Evolutionary conservation across 2,888 invertebrate species (phyloP).

Genomic region (Herminia tarsipennalis): DNA sequence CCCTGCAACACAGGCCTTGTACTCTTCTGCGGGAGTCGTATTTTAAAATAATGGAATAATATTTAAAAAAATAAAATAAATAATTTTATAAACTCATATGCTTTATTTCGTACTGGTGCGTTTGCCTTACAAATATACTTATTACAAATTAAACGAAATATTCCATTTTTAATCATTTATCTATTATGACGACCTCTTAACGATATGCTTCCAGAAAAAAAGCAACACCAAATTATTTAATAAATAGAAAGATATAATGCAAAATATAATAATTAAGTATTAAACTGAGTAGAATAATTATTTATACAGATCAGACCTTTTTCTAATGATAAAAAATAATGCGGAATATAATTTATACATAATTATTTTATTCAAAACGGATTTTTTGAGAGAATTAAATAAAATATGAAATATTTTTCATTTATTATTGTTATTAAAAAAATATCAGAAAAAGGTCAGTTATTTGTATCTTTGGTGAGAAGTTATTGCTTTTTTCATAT

Average conservation of each 20-base stretch:
- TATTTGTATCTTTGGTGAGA: constrained; percentile 69
- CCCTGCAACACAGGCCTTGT: too few species aligned
- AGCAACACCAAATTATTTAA: constrained; percentile 58
- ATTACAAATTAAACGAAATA: constrained; percentile 71
- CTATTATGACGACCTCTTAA: constrained; percentile 74
- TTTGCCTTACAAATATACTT: constrained; percentile 82
- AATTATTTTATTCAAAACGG: too few species aligned
- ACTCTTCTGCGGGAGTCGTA: too few species aligned
- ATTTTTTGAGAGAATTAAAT: not conserved
- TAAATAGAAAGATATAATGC: constrained; percentile 55
- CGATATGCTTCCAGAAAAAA: constrained; percentile 75
- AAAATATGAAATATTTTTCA: too few species aligned
- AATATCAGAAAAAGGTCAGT: constrained; percentile 58
- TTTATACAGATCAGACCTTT: constrained; percentile 44
- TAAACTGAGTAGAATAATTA: constrained; percentile 42
- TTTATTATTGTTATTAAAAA: not conserved
- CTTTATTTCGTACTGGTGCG: constrained; percentile 86
- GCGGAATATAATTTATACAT: constrained; percentile 2
- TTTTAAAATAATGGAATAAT: too few species aligned
- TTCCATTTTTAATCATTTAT: constrained; percentile 56
- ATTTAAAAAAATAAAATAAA: constrained; percentile 11
- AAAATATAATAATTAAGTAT: constrained; percentile 39
- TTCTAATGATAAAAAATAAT: constrained; percentile 23
- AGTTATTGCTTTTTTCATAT: constrained; percentile 64
- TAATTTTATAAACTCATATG: constrained; percentile 80